Conservation (phyloP, 1,140 invertebrate species). For the Psix sp. region DNA sequence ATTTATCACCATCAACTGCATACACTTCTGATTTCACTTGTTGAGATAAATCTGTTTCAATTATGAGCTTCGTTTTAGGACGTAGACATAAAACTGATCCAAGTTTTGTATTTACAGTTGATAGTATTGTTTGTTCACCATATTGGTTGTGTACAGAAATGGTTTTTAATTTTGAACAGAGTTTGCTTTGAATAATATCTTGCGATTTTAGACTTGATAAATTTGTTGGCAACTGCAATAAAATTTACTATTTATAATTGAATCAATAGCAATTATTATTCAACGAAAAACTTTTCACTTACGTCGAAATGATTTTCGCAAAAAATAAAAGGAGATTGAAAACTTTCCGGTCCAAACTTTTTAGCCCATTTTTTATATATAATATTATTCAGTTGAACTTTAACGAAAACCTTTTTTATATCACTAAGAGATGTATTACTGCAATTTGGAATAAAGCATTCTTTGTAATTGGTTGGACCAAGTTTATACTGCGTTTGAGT, state of each 20-base stretch:
- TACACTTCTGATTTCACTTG: slow-evolving; percentile 11
- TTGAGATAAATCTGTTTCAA: neutral
- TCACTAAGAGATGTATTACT: slow-evolving; percentile 13
- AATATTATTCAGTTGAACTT: slow-evolving; percentile 21
- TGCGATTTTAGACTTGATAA: slow-evolving; percentile 1
- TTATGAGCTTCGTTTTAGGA: neutral
- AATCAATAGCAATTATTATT: neutral
- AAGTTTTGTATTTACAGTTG: neutral
- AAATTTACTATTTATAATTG: too few relatives aligned
- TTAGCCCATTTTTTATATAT: slow-evolving; percentile 28
- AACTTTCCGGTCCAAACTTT: slow-evolving; percentile 11
- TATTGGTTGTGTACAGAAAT: too few relatives aligned
- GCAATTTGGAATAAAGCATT: slow-evolving; percentile 20
- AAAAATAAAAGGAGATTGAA: slow-evolving; percentile 21
- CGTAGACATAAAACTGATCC: neutral
- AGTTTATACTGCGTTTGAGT: slow-evolving; percentile 1
- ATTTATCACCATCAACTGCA: neutral
- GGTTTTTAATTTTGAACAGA: neutral
- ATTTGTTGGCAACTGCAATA: slow-evolving; percentile 1
- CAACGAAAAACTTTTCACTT: slow-evolving; percentile 2
- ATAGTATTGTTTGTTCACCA: neutral
- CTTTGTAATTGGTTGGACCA: slow-evolving; percentile 5
- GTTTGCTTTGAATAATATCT: neutral
- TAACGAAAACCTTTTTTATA: slow-evolving; percentile 19
- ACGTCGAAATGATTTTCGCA: slow-evolving; percentile 35